Conservation (phyloP, 2,113 vertebrate genomes). For the Pimephales promelas region DNA sequence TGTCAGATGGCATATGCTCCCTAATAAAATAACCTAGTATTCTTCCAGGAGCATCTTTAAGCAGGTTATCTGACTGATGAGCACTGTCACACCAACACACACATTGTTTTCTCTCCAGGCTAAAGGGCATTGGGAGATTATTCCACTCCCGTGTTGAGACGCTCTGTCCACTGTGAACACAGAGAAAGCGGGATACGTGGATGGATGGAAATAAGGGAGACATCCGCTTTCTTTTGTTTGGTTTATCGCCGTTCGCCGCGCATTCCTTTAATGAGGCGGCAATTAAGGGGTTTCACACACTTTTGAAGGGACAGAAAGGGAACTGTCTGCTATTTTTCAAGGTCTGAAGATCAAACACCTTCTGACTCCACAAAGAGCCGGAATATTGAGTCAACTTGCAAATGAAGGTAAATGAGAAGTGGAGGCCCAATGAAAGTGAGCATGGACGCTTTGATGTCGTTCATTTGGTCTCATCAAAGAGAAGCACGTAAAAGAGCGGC, state of each 20-base stretch:
- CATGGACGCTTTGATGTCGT: constrained; percentile 45
- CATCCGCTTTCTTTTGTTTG: constrained; percentile 19
- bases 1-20: neutral
- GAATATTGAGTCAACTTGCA: constrained; percentile 21
- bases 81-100: constrained; percentile 14
- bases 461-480: constrained; percentile 52
- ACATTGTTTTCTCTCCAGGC: constrained; percentile 25
- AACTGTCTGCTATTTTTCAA: constrained; percentile 25
- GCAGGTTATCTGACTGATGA: constrained; percentile 27
- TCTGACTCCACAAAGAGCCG: constrained; percentile 43
- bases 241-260: constrained; percentile 7
- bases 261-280: constrained; percentile 39
- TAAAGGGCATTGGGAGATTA: constrained; percentile 52
- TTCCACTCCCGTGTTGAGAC: constrained; percentile 15
- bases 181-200: neutral
- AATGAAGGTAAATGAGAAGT: constrained; percentile 39
- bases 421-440: constrained; percentile 34
- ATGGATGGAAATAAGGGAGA: neutral
- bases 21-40: constrained; percentile 17
- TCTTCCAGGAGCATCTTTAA: constrained; percentile 20
- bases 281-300: constrained; percentile 32
- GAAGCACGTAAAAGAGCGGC: neutral
- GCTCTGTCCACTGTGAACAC: constrained; percentile 17
- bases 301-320: constrained; percentile 20
- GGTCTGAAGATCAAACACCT: constrained; percentile 48